Base-by-base conservation (phyloP, 2,113 vertebrate species). In the Steatornis caripensis region DNA sequence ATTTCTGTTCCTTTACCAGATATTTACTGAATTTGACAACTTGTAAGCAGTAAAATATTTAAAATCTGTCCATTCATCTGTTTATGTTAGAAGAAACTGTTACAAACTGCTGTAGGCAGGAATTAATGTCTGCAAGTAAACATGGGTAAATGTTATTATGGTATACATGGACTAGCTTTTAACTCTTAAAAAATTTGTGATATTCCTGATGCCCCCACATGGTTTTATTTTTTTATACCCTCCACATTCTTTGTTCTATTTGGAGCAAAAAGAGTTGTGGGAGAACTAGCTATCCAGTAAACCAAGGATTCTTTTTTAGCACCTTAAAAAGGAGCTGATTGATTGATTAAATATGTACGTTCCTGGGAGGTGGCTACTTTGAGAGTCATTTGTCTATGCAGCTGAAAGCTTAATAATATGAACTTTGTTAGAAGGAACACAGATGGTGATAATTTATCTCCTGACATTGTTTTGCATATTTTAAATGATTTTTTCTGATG, bases 11-110 rank as follows among this genome's bases (percentile, higher is more conserved):
- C 61, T 89, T 68, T 84, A 49, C 37, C 51, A 58, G n/a, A 16
- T 58, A 64, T 46, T 88, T 81, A 34, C 2, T 1, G 19, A 36
- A 24, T 80, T 65, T 76, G 65, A 41, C 39, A 80, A 41, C 37
- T 62, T 88, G 34, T 49, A 81, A 96, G 87, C 90, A 94, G 78
- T 90, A 94, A 93, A 68, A 62, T 32, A 66, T 95, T 95, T 91
- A 93, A 96, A 95, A 95, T 96, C 95, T 91, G 45, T 94, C 95
- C 95, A 84, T 96, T 93, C 46, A 37, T 30, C 53, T 71, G 53
- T 8, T 72, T 81, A 15, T 32, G 13, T 46, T 64, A 68, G 34
- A 79, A 68, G 45, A 76, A 87, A 64, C 51, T 79, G 34, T 29
- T 69, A 41, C 3, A 72, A 80, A 53, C 24, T 32, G 22, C 27